phyloP scores from a whole-genome alignment of 2,888 invertebrate species.

The Euphydryas editha region DNA sequence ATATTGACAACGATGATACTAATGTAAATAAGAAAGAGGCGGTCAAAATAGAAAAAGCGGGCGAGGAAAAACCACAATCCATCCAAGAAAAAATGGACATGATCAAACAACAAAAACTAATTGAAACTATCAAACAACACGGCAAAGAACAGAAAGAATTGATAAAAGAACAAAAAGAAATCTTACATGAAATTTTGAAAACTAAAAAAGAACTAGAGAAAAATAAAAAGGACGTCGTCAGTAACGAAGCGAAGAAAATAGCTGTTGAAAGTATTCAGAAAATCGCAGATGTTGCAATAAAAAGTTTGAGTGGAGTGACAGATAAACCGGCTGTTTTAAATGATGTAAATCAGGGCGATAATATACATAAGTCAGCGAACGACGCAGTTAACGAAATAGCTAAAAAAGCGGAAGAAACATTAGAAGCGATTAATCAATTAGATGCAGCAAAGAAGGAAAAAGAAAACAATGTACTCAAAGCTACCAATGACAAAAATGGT shows the following conservation, averaged over 20 bases:
- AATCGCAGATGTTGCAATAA: slow-evolving; percentile 76
- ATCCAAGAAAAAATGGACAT: slow-evolving; percentile 60
- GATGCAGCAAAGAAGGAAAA: slow-evolving; percentile 50
- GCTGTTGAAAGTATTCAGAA: slow-evolving; percentile 80
- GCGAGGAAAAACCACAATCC: slow-evolving; percentile 48
- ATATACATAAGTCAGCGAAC: slow-evolving; percentile 61
- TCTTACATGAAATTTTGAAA: slow-evolving; percentile 84
- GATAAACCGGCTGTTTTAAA: slow-evolving; percentile 59
- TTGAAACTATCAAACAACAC: slow-evolving; percentile 87
- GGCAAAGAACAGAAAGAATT: slow-evolving; percentile 87
- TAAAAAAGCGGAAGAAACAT: slow-evolving; percentile 72
- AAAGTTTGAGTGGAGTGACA: slow-evolving; percentile 71
- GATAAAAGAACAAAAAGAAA: slow-evolving; percentile 86
- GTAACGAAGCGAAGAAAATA: slow-evolving; percentile 74
- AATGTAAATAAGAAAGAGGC: slow-evolving; percentile 45
- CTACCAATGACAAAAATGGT: slow-evolving; percentile 10
- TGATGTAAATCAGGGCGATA: slow-evolving; percentile 53
- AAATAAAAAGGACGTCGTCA: slow-evolving; percentile 73
- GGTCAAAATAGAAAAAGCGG: slow-evolving; percentile 46
- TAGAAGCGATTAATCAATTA: slow-evolving; percentile 74
- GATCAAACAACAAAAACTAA: slow-evolving; percentile 77
- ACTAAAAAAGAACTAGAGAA: slow-evolving; percentile 78
- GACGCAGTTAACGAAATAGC: slow-evolving; percentile 77
- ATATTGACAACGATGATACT: slow-evolving; percentile 52
- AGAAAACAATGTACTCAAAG: slow-evolving; percentile 15